A percentile compares a stretch with the other conserved stretches of the same genome.
Evolutionary conservation across 2,797 vertebrate genomes (phyloP).

Genomic region (Xenopus petersii): DNA sequence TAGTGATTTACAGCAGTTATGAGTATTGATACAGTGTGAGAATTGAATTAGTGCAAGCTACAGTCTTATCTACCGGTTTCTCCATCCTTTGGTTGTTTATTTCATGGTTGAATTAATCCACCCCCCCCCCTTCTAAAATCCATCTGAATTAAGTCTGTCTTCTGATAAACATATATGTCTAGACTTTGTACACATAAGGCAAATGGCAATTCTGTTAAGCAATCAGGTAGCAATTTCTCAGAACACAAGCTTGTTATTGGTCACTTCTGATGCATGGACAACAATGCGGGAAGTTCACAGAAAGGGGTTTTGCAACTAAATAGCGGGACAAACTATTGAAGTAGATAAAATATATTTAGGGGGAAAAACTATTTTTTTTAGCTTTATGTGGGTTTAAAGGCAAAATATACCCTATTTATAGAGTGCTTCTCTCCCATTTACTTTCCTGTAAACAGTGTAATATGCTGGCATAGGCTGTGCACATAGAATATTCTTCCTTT

Average conservation of each 20-base stretch:
- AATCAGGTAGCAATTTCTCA: constrained; percentile 55
- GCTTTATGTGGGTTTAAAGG: too few species aligned
- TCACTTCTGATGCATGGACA: constrained; percentile 49
- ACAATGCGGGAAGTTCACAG: background rate
- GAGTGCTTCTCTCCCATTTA: background rate
- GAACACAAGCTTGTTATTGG: constrained; percentile 54
- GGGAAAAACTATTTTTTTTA: background rate
- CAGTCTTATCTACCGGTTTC: constrained; percentile 50
- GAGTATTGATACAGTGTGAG: constrained; percentile 55
- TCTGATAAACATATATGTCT: constrained; percentile 59
- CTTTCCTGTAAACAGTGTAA: too few species aligned
- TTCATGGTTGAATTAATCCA: constrained; percentile 48
- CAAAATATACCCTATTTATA: too few species aligned
- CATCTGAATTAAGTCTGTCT: constrained; percentile 54
- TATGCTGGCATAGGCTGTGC: too few species aligned
- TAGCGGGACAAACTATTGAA: constrained; percentile 34
- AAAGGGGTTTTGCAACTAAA: constrained; percentile 43
- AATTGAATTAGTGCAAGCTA: constrained; percentile 68
- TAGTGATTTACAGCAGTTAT: constrained; percentile 54
- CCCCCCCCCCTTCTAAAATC: constrained; percentile 39
- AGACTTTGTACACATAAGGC: constrained; percentile 71
- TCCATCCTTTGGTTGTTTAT: constrained; percentile 71
- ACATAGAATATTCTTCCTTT: too few species aligned
- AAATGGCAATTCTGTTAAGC: constrained; percentile 67
- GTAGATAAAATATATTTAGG: background rate